Base-by-base conservation (phyloP, 2,888 invertebrate species). In the Metopia argyrocephala region DNA sequence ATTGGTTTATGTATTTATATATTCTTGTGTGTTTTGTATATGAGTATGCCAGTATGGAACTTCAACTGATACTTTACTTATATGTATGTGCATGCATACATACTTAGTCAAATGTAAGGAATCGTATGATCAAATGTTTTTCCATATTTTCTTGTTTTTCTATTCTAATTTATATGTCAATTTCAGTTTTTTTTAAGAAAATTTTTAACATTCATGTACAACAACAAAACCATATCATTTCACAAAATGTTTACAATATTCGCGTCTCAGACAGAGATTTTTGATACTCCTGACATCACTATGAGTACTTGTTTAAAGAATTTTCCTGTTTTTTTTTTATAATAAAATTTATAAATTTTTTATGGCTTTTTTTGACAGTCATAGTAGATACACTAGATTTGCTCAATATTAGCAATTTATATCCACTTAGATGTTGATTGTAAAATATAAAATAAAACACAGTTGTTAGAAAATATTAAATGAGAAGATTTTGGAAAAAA, bases 321-420 rank as follows among this genome's bases (percentile, higher is more conserved):
- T n/a, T n/a, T n/a, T n/a, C n/a, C n/a, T n/a, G n/a, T n/a, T n/a
- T n/a, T n/a, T n/a, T n/a, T n/a, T n/a, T n/a, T n/a, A n/a, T n/a
- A n/a, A n/a, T n/a, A n/a, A n/a, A n/a, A n/a, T n/a, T n/a, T n/a
- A n/a, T n/a, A n/a, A n/a, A 0, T 31, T 25, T 31, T 52, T 65
- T 64, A 57, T 27, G 0, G 28, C 27, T 15, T 50, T 50, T 45
- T 78, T 68, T 46, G 54, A 66, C 52, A 46, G 61, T 61, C n/a
- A n/a, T n/a, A 61, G 54, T 76, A 25, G 69, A 56, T 62, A 62
- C 56, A 50, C 48, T 48, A 56, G 45, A 71, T 71, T 56, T 59
- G 71, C 68, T 46, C 71, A 78, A 66, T 78, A 73, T 78, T 78
- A 71, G 61, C 54, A 73, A 66, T 78, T 78, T 66, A 66, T 66